Evolutionary conservation across 2,113 vertebrate genomes (phyloP).

Genomic region (Aegithalos caudatus): DNA sequence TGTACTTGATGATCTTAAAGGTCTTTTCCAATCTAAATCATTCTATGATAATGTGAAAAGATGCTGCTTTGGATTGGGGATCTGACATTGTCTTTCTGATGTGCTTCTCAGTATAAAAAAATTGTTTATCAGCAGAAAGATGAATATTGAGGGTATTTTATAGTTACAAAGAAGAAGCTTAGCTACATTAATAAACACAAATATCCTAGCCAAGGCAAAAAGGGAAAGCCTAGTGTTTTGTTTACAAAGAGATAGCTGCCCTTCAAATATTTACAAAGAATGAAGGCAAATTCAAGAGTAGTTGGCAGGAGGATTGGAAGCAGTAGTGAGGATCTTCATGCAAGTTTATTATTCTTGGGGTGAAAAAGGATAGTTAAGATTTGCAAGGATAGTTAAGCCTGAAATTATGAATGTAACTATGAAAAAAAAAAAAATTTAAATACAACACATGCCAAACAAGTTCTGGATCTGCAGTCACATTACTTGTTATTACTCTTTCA

Average conservation of each 20-base stretch:
- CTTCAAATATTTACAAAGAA: constrained; percentile 45
- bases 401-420: neutral
- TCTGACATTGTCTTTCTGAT: neutral
- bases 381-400: neutral
- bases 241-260: constrained; percentile 24
- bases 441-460: neutral
- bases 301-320: constrained; percentile 10
- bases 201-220: constrained; percentile 5
- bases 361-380: neutral
- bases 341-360: neutral
- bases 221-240: constrained; percentile 18
- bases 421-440: neutral
- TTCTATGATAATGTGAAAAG: neutral
- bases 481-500: neutral
- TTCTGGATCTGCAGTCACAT: neutral
- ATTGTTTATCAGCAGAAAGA: neutral
- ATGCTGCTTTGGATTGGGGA: neutral
- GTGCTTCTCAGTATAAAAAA: neutral
- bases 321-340: neutral
- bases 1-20: neutral
- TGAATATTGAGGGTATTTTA: neutral
- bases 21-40: neutral
- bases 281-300: constrained; percentile 16
- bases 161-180: neutral
- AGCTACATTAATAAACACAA: neutral